These are phyloP conservation scores for Zosterops hypoxanthus DNA, from an alignment of 2,113 vertebrate genomes.

Conservation along the genomic window DNA sequence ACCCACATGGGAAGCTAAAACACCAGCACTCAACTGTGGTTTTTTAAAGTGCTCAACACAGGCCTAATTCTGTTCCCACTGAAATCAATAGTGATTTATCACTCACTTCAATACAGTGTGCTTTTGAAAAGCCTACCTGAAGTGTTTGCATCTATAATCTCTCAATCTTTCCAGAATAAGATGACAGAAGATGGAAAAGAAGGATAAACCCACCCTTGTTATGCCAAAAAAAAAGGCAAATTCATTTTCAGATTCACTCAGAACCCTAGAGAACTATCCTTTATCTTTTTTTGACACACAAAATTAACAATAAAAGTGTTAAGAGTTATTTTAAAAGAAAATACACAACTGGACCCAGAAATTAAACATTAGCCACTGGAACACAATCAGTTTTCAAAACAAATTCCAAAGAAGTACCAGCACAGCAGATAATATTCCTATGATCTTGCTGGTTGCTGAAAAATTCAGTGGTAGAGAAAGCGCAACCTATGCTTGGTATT, in stretches of 20 bases:
- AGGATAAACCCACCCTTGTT: not conserved
- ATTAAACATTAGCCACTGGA: not conserved
- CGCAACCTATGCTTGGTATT: not conserved
- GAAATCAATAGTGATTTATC: conserved; percentile 65
- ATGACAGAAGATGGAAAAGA: not conserved
- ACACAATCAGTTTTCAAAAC: not conserved
- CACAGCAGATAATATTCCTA: not conserved
- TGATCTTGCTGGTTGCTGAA: not conserved
- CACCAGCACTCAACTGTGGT: conserved; percentile 49
- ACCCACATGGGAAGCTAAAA: conserved; percentile 64
- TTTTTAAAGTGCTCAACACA: conserved; percentile 59
- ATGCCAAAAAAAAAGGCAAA: not conserved
- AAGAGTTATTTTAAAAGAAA: not conserved
- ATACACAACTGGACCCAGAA: not conserved
- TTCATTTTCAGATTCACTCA: not conserved
- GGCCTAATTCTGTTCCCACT: conserved; percentile 53
- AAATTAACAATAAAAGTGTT: not conserved
- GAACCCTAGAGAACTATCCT: not conserved
- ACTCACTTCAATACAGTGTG: not conserved
- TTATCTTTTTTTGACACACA: not conserved
- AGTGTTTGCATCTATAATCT: not conserved
- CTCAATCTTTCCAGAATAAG: conserved; percentile 30
- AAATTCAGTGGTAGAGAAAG: not conserved
- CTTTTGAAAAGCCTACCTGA: conserved; percentile 47
- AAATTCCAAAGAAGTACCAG: not conserved